Base-by-base conservation (phyloP, 2,888 invertebrate genomes). In the Tupiocoris notatus region DNA sequence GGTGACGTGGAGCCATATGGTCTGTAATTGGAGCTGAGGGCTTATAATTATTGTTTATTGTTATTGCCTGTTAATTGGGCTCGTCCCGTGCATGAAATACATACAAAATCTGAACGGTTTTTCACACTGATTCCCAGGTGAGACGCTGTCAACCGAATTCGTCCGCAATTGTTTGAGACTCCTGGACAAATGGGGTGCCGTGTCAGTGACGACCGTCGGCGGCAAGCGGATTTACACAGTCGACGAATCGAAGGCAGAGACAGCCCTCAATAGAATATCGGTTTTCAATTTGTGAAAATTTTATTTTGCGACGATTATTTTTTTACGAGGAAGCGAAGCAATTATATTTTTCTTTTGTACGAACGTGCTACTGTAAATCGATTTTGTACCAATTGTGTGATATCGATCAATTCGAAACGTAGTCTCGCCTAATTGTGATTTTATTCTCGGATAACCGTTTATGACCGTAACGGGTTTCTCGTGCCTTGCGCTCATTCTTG, bases 101-200 rank as follows among this genome's bases (percentile, higher is more conserved):
- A n/a, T n/a, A n/a, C n/a, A n/a, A n/a, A n/a, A n/a, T n/a, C n/a
- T n/a, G n/a, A n/a, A n/a, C n/a, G n/a, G n/a, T n/a, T n/a, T n/a
- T n/a, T n/a, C n/a, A n/a, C n/a, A n/a, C n/a, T n/a, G n/a, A n/a
- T n/a, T n/a, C n/a, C n/a, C 85, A 96, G 96, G 91, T 80, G 96
- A 96, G 85, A 93, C 95, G 82, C 89, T 95, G 67, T 93, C 94
- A 6, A 90, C 92, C 7, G 95, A 96, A 83, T 91, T 93, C 0
- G 89, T 96, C 68, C 90, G 91, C 82, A 95, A 95, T 84, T 93
- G 94, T 71, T 84, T 95, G 24, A 92, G 93, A 80, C 84, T 95
- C 0, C 89, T 92, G 57, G 90, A 93, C 79, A 91, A 92, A 81
- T 92, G 93, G 92, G 90, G 90, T 79, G 89, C 94, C 12, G 82